Conservation (phyloP, 2,113 vertebrate genomes). For the Oxyura jamaicensis region DNA sequence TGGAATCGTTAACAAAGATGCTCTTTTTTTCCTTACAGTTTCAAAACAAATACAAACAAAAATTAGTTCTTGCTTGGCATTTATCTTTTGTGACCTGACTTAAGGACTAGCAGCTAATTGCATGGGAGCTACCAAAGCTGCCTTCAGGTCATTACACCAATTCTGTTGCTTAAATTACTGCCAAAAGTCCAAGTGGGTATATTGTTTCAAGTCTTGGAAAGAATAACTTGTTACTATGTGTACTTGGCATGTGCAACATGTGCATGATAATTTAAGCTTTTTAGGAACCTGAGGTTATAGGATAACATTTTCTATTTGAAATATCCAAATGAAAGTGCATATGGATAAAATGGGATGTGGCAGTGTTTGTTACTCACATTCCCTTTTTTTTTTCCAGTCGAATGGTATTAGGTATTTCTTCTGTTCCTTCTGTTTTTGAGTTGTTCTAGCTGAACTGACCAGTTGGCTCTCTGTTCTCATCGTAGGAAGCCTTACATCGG, state of each 20-base stretch:
- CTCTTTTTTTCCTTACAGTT: not conserved
- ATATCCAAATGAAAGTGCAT: not conserved
- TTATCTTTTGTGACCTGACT: not conserved
- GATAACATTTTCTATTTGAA: not conserved
- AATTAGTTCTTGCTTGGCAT: not conserved
- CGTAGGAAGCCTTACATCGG: constrained; percentile 97
- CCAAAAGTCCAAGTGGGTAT: not conserved
- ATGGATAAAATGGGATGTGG: not conserved
- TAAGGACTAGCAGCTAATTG: not conserved
- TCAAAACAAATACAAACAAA: not conserved
- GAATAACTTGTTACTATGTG: not conserved
- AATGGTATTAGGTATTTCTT: not conserved
- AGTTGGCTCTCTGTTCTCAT: not conserved
- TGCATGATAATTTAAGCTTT: not conserved
- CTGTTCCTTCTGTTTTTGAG: not conserved
- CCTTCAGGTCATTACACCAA: not conserved
- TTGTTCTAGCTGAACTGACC: not conserved
- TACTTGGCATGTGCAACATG: not conserved
- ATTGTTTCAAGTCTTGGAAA: not conserved
- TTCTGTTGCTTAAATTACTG: not conserved
- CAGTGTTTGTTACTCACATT: not conserved
- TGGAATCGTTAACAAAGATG: not conserved
- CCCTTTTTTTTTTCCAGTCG: not conserved
- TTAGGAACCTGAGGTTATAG: not conserved
- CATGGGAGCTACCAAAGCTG: not conserved